Evolutionary conservation across 1,140 invertebrate genomes (phyloP).

Genomic region (Pachyrhynchus sulphureomaculatus): DNA sequence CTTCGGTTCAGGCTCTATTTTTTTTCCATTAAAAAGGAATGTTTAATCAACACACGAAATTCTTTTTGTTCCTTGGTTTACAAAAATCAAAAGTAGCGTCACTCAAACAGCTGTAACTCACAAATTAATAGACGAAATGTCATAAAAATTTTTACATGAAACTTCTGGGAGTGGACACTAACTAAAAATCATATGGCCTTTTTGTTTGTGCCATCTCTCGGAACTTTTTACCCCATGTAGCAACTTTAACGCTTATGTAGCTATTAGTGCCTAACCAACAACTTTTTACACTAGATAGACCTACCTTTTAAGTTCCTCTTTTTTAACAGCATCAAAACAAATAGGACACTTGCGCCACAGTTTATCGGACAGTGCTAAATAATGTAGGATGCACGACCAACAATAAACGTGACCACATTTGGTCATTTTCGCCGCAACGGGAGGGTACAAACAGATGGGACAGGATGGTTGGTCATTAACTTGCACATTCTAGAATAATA

Average conservation of each 20-base stretch:
- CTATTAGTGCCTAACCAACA: background rate
- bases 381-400: constrained; percentile 94
- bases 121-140: no score
- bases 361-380: constrained; percentile 81
- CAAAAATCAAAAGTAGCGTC: no score
- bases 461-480: constrained; percentile 74
- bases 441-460: constrained; percentile 86
- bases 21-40: no score
- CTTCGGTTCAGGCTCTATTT: no score
- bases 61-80: no score
- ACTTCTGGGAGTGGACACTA: no score
- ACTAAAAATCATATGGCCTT: no score
- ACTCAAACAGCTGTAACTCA: no score
- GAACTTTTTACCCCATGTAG: no score
- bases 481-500: constrained; percentile 56
- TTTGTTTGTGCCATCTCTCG: no score
- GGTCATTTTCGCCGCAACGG: constrained; percentile 86
- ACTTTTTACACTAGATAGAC: background rate
- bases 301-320: constrained; percentile 80
- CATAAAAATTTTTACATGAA: no score
- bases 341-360: constrained; percentile 81
- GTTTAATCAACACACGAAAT: no score
- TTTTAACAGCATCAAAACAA: constrained; percentile 76
- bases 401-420: constrained; percentile 95
- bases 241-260: background rate